Evolutionary conservation across 1,140 invertebrate genomes (phyloP).

Genomic region (Trialeurodes vaporariorum): DNA sequence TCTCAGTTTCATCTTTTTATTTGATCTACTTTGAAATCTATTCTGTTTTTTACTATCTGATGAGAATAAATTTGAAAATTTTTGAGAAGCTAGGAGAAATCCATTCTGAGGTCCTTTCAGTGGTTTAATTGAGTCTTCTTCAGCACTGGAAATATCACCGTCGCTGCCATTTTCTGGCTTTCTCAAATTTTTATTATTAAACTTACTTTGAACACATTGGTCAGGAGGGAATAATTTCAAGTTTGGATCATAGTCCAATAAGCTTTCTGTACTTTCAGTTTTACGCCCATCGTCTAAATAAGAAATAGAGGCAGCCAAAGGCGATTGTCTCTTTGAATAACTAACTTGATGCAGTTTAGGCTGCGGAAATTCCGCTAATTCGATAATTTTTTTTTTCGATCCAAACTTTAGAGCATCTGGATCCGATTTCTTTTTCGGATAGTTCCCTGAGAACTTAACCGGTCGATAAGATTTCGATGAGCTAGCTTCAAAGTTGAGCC

Average conservation of each 20-base stretch:
- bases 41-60: slow-evolving; percentile 25
- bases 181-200: not conserved
- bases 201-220: slow-evolving; percentile 30
- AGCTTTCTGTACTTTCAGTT: slow-evolving; percentile 16
- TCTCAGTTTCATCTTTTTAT: slow-evolving; percentile 65
- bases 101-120: slow-evolving; percentile 9
- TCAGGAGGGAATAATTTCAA: slow-evolving; percentile 31
- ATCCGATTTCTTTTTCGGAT: slow-evolving; percentile 5
- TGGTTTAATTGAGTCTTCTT: slow-evolving; percentile 20
- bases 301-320: slow-evolving; percentile 14
- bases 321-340: slow-evolving; percentile 15
- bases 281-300: slow-evolving; percentile 14
- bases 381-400: slow-evolving; percentile 7
- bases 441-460: slow-evolving; percentile 13
- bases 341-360: slow-evolving; percentile 16
- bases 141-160: slow-evolving; percentile 25
- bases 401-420: slow-evolving; percentile 4
- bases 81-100: slow-evolving; percentile 24
- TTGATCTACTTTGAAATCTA: slow-evolving; percentile 29
- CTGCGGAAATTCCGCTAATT: slow-evolving; percentile 11
- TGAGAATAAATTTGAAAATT: slow-evolving; percentile 25
- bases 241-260: slow-evolving; percentile 31
- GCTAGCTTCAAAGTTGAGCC: slow-evolving; percentile 12
- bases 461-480: slow-evolving; percentile 18
- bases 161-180: slow-evolving; percentile 17